These are phyloP conservation scores for Drosophila gunungcola DNA, from an alignment of 1,140 invertebrate species.

Conservation along the genomic window DNA sequence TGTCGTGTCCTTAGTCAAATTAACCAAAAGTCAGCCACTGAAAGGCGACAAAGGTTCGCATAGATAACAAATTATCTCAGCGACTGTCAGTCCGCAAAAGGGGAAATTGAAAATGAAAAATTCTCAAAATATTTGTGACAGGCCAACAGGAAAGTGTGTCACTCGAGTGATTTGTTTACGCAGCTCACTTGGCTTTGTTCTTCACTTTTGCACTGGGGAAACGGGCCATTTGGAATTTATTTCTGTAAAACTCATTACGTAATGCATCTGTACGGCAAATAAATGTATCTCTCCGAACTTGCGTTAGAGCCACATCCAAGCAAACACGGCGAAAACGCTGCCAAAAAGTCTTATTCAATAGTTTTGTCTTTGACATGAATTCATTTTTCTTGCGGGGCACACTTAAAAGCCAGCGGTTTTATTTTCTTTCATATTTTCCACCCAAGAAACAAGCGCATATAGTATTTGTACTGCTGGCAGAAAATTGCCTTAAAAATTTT, in stretches of 20 bases:
- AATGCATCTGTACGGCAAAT: constrained; percentile 52
- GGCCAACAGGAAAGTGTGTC: constrained; percentile 75
- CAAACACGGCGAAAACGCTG: constrained; percentile 57
- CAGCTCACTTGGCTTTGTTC: constrained; percentile 61
- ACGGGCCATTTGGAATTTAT: constrained; percentile 26
- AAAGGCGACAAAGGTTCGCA: constrained; percentile 33
- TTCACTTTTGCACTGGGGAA: constrained; percentile 8
- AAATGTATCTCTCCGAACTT: constrained; percentile 39
- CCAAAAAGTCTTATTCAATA: constrained; percentile 82
- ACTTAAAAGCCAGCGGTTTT: constrained; percentile 70
- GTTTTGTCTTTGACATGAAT: constrained; percentile 81
- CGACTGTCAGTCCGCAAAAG: constrained; percentile 53
- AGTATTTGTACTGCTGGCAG: constrained; percentile 29
- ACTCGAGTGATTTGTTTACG: constrained; percentile 79
- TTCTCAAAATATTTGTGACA: constrained; percentile 75
- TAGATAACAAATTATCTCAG: constrained; percentile 60
- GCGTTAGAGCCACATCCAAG: constrained; percentile 37
- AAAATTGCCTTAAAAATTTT: constrained; percentile 59
- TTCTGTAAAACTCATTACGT: constrained; percentile 69
- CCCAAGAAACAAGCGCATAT: constrained; percentile 27
- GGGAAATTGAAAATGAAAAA: constrained; percentile 55
- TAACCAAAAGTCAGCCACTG: constrained; percentile 43
- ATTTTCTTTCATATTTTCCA: constrained; percentile 47
- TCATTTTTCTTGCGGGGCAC: constrained; percentile 69
- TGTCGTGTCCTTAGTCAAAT: constrained; percentile 77